phyloP scores from a whole-genome alignment of 2,113 vertebrate species.

The Nestor notabilis region DNA sequence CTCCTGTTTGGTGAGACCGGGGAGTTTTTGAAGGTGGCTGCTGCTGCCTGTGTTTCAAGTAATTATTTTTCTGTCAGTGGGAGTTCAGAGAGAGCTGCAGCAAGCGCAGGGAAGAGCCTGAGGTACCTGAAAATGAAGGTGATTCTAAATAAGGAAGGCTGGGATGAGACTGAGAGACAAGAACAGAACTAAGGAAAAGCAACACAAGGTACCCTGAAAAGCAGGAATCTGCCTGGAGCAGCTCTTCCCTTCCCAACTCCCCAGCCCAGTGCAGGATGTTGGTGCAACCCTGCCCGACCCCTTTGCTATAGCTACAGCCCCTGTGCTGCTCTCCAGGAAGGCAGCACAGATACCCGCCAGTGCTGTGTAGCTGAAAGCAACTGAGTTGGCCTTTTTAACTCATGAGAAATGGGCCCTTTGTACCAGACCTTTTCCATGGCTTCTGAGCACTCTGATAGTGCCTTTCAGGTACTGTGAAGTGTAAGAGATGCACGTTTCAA shows the following conservation, averaged over 20 bases:
- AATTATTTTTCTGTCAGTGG: neutral
- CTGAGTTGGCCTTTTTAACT: neutral
- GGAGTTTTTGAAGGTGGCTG: neutral
- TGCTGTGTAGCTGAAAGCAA: rapidly evolving
- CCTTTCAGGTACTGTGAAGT: neutral
- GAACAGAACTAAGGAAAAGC: neutral
- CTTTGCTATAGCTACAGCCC: neutral
- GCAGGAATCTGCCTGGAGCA: neutral
- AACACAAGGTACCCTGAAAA: neutral
- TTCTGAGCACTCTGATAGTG: neutral
- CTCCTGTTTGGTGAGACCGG: neutral
- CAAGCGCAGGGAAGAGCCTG: neutral
- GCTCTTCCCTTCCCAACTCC: neutral
- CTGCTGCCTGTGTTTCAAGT: neutral
- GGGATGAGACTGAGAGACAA: neutral
- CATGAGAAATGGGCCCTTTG: neutral
- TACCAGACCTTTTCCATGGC: neutral
- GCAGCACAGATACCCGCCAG: neutral
- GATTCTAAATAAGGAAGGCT: neutral
- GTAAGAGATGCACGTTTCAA: neutral
- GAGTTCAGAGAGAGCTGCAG: neutral
- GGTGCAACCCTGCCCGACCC: neutral
- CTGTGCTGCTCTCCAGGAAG: neutral
- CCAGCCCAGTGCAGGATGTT: too few relatives aligned
- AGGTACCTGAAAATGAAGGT: neutral